Base-by-base conservation (phyloP, 37 sponge, comb jelly and placozoan species). In the Hexactinellida sp. region DNA sequence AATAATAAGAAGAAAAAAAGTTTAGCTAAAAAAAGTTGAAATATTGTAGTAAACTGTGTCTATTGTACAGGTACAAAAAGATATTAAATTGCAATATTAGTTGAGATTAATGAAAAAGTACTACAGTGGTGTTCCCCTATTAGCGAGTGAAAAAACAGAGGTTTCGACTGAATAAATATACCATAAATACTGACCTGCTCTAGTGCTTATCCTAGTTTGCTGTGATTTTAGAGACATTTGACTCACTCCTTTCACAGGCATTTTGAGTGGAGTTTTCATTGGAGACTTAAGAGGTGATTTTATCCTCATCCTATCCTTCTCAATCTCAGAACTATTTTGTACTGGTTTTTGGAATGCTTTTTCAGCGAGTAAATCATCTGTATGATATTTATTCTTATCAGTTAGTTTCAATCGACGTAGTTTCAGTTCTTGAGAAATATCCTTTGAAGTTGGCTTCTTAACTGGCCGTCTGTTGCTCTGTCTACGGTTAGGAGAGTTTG, bases 341-440 rank as follows among this genome's bases (percentile, higher is more conserved):
- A 21, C 76, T 63, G 76, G 76, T n/a, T 63, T 63, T n/a, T 63
- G 76, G 13, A 63, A 63, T 10, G 76, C 76, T 63, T 63, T 63
- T 23, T 63, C 76, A 21, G 76, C 76, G 1, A 63, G 34, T 7
- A 63, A 23, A 63, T 63, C 76, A 63, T 63, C 76, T 63, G 76
- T 63, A n/a, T 63, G 76, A n/a, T 63, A 63, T n/a, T 63, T 63
- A 63, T 63, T 63, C 76, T 63, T 63, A 63, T 63, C 76, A 63
- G 76, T n/a, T 23, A 63, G 34, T 63, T 63, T 63, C 25, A 23
- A 63, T n/a, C 30, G 25, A 23, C 76, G 76, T 63, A 63, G 30
- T 63, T 63, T 63, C 32, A 63, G 76, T 63, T 63, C 76, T 23
- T 63, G 76, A 3, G 76, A 63, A 23, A 63, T 63, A n/a, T 63